Evolutionary conservation across 2,113 vertebrate genomes (phyloP), one percentile per base, ranked within the genome.

Genomic region (Rhipidura dahli): DNA sequence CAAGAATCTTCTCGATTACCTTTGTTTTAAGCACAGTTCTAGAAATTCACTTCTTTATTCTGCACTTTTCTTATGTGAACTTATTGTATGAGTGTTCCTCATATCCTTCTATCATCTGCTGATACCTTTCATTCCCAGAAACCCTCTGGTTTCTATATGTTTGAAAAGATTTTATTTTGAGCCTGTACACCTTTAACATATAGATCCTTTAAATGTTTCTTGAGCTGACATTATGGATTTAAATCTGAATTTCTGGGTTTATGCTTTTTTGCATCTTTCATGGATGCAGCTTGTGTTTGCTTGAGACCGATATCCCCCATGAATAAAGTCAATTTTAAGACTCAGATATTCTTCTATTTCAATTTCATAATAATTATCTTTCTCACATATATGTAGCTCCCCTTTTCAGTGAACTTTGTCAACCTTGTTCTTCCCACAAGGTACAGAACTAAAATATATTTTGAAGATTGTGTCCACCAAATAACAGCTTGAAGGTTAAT

Each of bases 41-140:
- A 83, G 20, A 68, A 83, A 80, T 56, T 77, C 1, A 9, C 4
- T 78, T 75, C 5, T 69, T 24, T 72, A 45, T 89, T 83, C 37
- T 51, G 0, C 5, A 40, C 7, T 57, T 21, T 37, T 92, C 24
- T 75, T 0, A 2, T 49, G 15, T 0, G 6, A n/a, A 23, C 2
- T 33, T 50, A 28, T n/a, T 59, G 6, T 30, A 27, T 11, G 12
- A 10, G 6, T 50, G 8, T 56, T 80, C 6, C 17, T 77, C 9
- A 37, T 30, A 28, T 0, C 5, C 14, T 70, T 81, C 24, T 7
- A 65, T 37, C 6, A 4, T 73, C 15, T 66, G 21, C n/a, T 24
- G 30, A 64, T 45, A 6, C 5, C 2, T 39, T 59, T 65, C 2
- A 53, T 42, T 81, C 45, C 51, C 24, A 65, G n/a, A 91, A 72